Percentiles rank a stretch among this genome's conserved stretches.
These are phyloP conservation scores for Nanorana parkeri DNA, from an alignment of 2,113 vertebrate species.

Conservation along the genomic window DNA sequence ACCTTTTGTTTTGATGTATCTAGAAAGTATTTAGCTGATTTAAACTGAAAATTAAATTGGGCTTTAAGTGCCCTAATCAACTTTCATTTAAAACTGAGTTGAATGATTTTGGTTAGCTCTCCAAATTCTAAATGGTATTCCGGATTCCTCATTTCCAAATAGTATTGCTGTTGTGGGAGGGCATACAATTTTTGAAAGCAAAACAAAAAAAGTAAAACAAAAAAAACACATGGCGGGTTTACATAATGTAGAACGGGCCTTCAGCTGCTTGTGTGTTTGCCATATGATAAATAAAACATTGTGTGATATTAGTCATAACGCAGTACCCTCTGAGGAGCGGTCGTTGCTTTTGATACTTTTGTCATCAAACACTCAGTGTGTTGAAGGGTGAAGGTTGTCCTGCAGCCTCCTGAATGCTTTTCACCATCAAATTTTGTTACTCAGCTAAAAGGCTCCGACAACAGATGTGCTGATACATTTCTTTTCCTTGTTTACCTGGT, in stretches of 20 bases:
- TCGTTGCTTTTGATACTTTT: slow-evolving; percentile 8
- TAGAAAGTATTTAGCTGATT: too few species aligned
- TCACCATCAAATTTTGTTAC: slow-evolving; percentile 31
- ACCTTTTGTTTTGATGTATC: too few species aligned
- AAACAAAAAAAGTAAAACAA: too few species aligned
- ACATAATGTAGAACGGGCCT: background rate
- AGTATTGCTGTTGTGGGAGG: too few species aligned
- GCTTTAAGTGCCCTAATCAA: too few species aligned
- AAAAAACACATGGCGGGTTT: too few species aligned
- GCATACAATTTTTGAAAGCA: too few species aligned
- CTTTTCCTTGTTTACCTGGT: slow-evolving; percentile 17
- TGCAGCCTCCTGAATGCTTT: slow-evolving; percentile 12
- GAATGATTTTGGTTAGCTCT: too few species aligned
- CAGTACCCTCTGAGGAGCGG: background rate
- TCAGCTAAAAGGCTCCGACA: background rate
- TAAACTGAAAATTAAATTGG: too few species aligned
- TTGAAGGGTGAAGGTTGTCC: slow-evolving; percentile 21
- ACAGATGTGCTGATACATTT: slow-evolving; percentile 41
- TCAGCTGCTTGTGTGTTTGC: background rate
- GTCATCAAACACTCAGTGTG: slow-evolving; percentile 4
- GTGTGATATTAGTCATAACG: slow-evolving; percentile 2
- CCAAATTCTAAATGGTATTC: too few species aligned
- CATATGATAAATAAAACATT: background rate
- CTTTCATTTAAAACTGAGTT: too few species aligned
- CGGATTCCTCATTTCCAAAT: too few species aligned